Evolutionary conservation across 2,797 vertebrate species (phyloP).

Genomic region (Mus caroli): DNA sequence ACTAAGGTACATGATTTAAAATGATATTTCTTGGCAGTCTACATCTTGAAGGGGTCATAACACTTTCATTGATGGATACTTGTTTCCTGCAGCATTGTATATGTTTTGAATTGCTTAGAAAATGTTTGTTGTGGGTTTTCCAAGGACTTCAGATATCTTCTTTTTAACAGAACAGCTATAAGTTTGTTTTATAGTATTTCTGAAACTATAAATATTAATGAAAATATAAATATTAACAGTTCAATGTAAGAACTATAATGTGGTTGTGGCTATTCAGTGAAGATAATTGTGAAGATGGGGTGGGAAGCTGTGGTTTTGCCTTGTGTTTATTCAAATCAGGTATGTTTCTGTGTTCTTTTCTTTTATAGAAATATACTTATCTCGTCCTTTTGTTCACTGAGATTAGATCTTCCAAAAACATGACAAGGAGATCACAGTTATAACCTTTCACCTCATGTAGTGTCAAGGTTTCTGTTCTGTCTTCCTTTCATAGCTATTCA

Average conservation of each 20-base stretch:
- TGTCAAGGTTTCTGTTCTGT: neutral
- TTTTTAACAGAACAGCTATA: neutral
- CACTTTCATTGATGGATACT: neutral
- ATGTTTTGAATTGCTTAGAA: conserved; percentile 14
- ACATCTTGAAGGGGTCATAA: neutral
- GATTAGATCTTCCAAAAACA: neutral
- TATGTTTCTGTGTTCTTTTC: neutral
- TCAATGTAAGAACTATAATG: neutral
- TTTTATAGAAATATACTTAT: neutral
- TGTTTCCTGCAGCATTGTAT: neutral
- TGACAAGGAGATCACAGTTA: neutral
- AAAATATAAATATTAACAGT: neutral
- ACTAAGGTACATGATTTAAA: neutral
- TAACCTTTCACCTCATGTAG: neutral
- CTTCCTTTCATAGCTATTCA: neutral
- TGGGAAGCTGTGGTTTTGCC: neutral
- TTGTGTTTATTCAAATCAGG: neutral
- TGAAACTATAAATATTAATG: neutral
- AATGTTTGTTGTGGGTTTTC: neutral
- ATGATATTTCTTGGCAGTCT: neutral
- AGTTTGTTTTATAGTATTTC: conserved; percentile 32
- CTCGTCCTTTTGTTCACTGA: neutral
- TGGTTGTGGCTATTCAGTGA: neutral
- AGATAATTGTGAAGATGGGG: neutral
- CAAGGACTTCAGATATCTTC: neutral